Evolutionary conservation across 2,888 invertebrate species (phyloP), one percentile per base, ranked within the genome.

Genomic region (Sicus ferrugineus): DNA sequence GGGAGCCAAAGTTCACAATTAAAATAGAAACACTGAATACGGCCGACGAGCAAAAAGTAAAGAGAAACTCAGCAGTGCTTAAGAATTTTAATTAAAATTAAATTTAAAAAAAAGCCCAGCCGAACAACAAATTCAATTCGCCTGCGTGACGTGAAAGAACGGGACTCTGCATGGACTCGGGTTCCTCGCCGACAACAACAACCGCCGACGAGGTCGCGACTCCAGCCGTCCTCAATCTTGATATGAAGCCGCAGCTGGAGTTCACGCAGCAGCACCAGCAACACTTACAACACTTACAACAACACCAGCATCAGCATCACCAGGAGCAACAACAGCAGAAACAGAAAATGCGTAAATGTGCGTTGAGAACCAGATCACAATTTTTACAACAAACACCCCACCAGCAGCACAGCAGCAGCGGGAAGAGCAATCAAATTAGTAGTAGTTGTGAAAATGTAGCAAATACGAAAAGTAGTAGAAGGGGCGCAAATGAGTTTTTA

Each of bases 301-400:
- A 73, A 19, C 64, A 72, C 14, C 81, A 82, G 67, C 73, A 73
- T 2, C 73, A 71, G 1, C 72, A 70, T 5, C 67, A 67, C 1
- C 67, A 73, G n/a, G 66, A 52, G 6, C 66, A 70, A 16, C 70
- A 74, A 28, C 68, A 70, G 34, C 73, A 73, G 21, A 66, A 72
- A 14, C 81, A 82, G 67, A 82, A 82, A 76, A 75, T 76, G 16
- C 75, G 75, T 71, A 76, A 76, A 76, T 74, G 76, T 76, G 75
- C 73, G 76, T 76, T 75, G 67, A 73, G 59, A 69, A 46, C 64
- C 68, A 67, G 59, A 59, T 30, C 19, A 71, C 70, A 72, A 70
- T 68, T 68, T 52, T 73, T 67, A 69, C 38, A 38, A 64, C 62
- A 64, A 64, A 4, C 30, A 58, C 6, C 46, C 14, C 23, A 26